Evolutionary conservation across 2,888 invertebrate genomes (phyloP).

Genomic region (Nowickia ferox): DNA sequence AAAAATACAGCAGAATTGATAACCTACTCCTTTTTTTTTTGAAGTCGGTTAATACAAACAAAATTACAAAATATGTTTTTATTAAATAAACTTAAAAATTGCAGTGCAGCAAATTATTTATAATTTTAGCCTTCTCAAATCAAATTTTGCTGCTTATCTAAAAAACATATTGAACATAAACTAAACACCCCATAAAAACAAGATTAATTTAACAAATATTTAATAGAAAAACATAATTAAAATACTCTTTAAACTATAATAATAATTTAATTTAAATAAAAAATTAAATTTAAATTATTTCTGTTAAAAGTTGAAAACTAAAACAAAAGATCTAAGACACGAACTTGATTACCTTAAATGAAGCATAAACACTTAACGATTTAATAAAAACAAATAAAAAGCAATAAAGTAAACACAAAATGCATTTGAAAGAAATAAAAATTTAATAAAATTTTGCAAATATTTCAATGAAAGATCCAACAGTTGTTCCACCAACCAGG

Average conservation of each 20-base stretch:
- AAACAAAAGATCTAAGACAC: not conserved
- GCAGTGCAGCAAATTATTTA: too few species aligned
- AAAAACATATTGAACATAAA: not conserved
- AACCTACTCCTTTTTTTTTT: too few species aligned
- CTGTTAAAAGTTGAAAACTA: not conserved
- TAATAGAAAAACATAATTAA: not conserved
- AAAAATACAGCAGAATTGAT: too few species aligned
- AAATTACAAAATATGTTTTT: too few species aligned
- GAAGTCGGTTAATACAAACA: too few species aligned
- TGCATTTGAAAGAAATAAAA: not conserved
- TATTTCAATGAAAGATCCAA: not conserved
- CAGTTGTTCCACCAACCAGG: not conserved
- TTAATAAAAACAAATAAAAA: not conserved
- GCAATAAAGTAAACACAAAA: not conserved
- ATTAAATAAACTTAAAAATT: too few species aligned
- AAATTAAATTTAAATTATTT: not conserved
- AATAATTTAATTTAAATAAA: not conserved
- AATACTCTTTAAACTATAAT: not conserved
- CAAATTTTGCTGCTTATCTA: not conserved
- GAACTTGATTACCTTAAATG: constrained; percentile 10
- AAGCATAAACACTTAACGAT: not conserved
- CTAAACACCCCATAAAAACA: not conserved
- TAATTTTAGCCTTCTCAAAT: not conserved
- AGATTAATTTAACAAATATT: not conserved
- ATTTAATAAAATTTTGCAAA: not conserved